Percentiles rank a stretch among this genome's conserved stretches.
These are phyloP conservation scores for Megalops atlanticus DNA, from an alignment of 2,113 vertebrate species.

Conservation along the genomic window DNA sequence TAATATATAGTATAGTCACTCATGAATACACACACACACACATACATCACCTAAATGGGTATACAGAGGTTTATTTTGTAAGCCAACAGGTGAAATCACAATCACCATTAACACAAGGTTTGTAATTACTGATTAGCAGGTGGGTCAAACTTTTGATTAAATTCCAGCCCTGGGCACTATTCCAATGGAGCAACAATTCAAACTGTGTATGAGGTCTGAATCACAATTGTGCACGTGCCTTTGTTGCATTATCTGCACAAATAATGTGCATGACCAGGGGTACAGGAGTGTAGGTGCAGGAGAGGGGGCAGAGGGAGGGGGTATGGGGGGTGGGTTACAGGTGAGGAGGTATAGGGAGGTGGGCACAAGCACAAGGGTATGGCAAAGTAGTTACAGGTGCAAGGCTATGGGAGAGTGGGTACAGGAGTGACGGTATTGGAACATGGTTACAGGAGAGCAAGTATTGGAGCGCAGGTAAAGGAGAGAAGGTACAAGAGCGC, in stretches of 20 bases:
- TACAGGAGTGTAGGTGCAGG: neutral
- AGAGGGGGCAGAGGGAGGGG: no score
- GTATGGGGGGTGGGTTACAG: neutral
- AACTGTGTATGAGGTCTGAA: neutral
- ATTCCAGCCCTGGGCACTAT: conserved; percentile 16
- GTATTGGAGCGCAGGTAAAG: no score
- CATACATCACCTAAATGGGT: neutral
- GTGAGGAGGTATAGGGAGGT: no score
- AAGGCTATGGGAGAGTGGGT: no score
- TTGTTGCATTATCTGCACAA: neutral
- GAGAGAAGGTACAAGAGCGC: no score
- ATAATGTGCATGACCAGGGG: neutral
- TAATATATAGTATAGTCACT: no score
- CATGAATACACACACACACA: neutral
- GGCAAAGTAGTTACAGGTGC: no score
- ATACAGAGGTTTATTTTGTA: neutral
- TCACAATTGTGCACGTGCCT: neutral
- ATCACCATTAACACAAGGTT: neutral
- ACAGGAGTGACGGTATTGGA: no score
- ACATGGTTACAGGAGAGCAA: no score
- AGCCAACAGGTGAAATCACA: neutral
- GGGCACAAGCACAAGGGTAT: no score
- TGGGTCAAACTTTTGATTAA: conserved; percentile 24
- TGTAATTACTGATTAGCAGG: conserved; percentile 19
- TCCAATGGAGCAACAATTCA: conserved; percentile 11